Evolutionary conservation across 2,888 invertebrate species (phyloP), one percentile per base, ranked within the genome.

Genomic region (Dinocampus coccinellae): DNA sequence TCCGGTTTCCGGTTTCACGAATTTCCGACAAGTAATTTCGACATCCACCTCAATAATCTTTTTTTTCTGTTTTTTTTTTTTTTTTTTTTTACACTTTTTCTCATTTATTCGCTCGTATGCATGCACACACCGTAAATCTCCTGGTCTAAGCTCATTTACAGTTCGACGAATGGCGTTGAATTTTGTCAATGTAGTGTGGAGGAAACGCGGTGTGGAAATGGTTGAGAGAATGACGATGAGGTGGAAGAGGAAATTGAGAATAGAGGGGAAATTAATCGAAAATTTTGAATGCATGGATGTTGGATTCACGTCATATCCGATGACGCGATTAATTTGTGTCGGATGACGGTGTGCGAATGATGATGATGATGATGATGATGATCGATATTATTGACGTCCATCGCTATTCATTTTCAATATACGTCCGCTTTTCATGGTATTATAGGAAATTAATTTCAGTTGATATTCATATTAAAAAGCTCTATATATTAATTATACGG

Each of bases 241-340:
- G 42, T 6, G 3, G n/a, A 52, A 64, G 24, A 47, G 42, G 33
- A 24, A 34, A 53, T 34, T 11, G 11, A 16, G 33, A 57, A 20
- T 24, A 22, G 24, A 33, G 22, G 47, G 33, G 63, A 60, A 67
- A 66, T 60, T 65, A 66, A 70, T 70, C n/a, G 20, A 13, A 22
- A 63, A 20, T 39, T 58, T 29, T 29, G 57, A 55, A 63, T 24
- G 42, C n/a, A 39, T 36, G 9, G 16, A 26, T 57, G 57, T 63
- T 47, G 47, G 39, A 26, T 26, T 39, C 55, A 20, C 42, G 71
- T 71, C 55, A 71, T 71, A 60, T 71, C 66, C 66, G 62, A 66
- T 61, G 39, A 55, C 53, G 60, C 29, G 66, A 66, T 71, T 71
- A 67, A 66, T 71, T 62, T 55, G 33, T 36, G n/a, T 39, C 57